Percentiles rank a stretch among this genome's conserved stretches.
Conservation (phyloP, 2,888 invertebrate genomes). For the Antitype chi region DNA sequence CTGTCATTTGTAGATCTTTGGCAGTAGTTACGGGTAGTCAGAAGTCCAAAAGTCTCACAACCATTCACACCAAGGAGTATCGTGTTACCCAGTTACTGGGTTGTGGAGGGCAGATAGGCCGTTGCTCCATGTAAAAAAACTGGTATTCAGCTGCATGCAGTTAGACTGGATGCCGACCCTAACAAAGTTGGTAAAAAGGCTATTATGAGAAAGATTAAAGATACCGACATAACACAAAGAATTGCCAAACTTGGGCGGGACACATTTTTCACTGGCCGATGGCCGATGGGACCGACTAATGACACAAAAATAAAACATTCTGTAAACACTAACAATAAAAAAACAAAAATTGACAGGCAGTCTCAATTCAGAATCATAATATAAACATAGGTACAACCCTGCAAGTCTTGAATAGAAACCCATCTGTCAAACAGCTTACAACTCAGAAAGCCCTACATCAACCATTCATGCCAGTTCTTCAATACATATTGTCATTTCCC, state of each 20-base stretch:
- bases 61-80: not conserved
- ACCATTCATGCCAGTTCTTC: constrained; percentile 42
- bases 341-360: not conserved
- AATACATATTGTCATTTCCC: constrained; percentile 46
- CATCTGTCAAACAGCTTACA: constrained; percentile 41
- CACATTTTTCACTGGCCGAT: no score
- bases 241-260: no score
- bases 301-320: not conserved
- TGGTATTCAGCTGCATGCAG: not conserved
- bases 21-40: not conserved
- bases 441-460: constrained; percentile 34
- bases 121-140: not conserved
- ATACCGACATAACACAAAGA: no score
- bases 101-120: not conserved
- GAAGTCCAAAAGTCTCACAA: not conserved
- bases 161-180: not conserved
- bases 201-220: not conserved
- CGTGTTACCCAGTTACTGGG: not conserved
- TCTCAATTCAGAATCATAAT: not conserved
- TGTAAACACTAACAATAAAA: not conserved
- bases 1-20: not conserved
- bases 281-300: no score
- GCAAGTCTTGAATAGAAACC: constrained; percentile 17
- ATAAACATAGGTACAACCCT: not conserved
- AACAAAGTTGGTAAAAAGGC: not conserved